Percentiles rank a stretch among this genome's conserved stretches.
Conservation (phyloP, 1,140 invertebrate species). For the Polypedilum pembai region DNA sequence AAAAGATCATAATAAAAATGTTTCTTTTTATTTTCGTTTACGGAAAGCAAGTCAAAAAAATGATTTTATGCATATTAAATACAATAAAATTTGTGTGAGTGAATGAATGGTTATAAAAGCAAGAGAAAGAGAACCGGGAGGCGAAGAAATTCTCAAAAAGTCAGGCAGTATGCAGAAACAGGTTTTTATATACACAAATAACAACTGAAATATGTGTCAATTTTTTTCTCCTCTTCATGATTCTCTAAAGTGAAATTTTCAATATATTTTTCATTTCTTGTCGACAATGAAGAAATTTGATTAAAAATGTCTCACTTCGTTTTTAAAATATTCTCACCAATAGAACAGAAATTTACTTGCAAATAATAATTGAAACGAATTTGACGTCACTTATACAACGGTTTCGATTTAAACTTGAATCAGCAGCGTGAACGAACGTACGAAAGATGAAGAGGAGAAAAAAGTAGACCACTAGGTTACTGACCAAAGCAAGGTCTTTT, state of each 20-base stretch:
- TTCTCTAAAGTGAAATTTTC: constrained; percentile 11
- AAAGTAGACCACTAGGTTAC: constrained; percentile 25
- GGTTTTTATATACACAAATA: background rate
- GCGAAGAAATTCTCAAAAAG: too few species aligned
- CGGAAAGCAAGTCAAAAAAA: too few species aligned
- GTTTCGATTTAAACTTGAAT: background rate
- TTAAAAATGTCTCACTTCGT: too few species aligned
- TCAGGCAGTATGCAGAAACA: background rate
- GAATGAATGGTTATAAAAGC: too few species aligned
- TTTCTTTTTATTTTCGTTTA: too few species aligned
- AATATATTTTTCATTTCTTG: background rate
- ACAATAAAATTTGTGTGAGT: too few species aligned
- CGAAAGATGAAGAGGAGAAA: background rate
- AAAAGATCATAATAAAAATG: too few species aligned
- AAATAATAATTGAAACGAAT: background rate
- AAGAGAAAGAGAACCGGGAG: too few species aligned
- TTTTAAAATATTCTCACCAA: too few species aligned
- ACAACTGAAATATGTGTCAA: background rate
- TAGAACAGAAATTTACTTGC: too few species aligned
- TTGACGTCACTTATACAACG: background rate
- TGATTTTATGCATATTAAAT: too few species aligned
- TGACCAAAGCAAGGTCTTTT: constrained; percentile 26
- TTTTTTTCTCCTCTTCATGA: background rate
- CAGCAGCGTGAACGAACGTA: background rate
- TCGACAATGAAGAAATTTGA: too few species aligned